Percentiles rank a stretch among this genome's conserved stretches.
These are phyloP conservation scores for Dryocosmus kuriphilus DNA, from an alignment of 2,888 invertebrate genomes.

Conservation along the genomic window DNA sequence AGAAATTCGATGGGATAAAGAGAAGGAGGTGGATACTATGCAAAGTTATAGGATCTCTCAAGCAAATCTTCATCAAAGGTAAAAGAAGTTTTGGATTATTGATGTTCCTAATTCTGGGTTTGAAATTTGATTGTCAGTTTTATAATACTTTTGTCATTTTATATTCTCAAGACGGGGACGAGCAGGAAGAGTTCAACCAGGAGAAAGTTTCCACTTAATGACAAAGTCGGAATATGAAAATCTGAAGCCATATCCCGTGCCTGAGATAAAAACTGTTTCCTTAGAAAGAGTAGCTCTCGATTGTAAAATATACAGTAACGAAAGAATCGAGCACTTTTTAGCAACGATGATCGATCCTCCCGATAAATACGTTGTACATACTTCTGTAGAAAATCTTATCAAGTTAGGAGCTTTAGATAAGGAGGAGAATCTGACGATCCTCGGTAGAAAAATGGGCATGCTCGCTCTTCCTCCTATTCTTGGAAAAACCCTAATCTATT, in stretches of 20 bases:
- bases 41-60: constrained; percentile 83
- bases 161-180: constrained; percentile 80
- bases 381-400: constrained; percentile 82
- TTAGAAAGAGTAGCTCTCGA: constrained; percentile 82
- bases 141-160: background rate
- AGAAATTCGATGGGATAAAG: constrained; percentile 79
- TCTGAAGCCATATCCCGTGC: constrained; percentile 80
- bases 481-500: constrained; percentile 81
- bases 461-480: constrained; percentile 82
- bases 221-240: constrained; percentile 78
- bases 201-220: constrained; percentile 80
- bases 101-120: background rate
- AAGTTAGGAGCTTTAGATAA: constrained; percentile 80
- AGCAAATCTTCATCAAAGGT: constrained; percentile 82
- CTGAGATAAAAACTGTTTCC: constrained; percentile 83
- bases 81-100: background rate
- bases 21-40: constrained; percentile 77
- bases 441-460: constrained; percentile 80
- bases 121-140: constrained; percentile 1
- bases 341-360: constrained; percentile 83
- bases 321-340: constrained; percentile 81
- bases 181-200: constrained; percentile 84
- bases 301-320: constrained; percentile 82
- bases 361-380: constrained; percentile 75
- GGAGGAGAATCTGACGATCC: constrained; percentile 81